Evolutionary conservation across 2,888 invertebrate species (phyloP).

Genomic region (Hyalella azteca): DNA sequence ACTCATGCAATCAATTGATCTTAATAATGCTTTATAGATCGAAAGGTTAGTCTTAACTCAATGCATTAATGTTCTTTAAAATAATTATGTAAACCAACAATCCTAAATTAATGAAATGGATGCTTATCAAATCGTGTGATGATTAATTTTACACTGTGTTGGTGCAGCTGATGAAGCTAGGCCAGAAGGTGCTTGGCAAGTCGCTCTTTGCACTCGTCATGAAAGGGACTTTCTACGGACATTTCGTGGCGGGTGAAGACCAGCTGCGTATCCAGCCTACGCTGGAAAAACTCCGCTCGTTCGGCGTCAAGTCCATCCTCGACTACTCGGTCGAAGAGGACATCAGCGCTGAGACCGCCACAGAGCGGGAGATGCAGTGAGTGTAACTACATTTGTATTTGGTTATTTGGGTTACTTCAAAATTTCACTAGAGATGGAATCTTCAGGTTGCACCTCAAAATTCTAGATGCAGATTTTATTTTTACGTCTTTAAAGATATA

Average conservation of each 20-base stretch:
- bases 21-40: no score
- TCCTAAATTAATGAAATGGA: no score
- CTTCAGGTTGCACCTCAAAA: no score
- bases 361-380: slow-evolving; percentile 92
- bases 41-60: no score
- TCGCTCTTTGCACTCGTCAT: slow-evolving; percentile 81
- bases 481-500: no score
- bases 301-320: slow-evolving; percentile 97
- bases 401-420: no score
- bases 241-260: slow-evolving; percentile 98
- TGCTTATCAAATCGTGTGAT: background rate
- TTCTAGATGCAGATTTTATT: no score
- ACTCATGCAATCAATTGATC: no score
- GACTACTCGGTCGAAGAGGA: slow-evolving; percentile 99
- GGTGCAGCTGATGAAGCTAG: slow-evolving; percentile 81
- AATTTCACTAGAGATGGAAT: no score
- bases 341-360: slow-evolving; percentile 88
- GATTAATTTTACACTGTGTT: background rate
- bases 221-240: slow-evolving; percentile 97
- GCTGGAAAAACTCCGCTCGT: slow-evolving; percentile 83
- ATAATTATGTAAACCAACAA: no score
- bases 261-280: slow-evolving; percentile 84
- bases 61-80: no score
- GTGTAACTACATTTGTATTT: no score
- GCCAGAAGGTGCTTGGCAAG: slow-evolving; percentile 78